Evolutionary conservation across 2,113 vertebrate genomes (phyloP).

Genomic region (Pelobates fuscus): DNA sequence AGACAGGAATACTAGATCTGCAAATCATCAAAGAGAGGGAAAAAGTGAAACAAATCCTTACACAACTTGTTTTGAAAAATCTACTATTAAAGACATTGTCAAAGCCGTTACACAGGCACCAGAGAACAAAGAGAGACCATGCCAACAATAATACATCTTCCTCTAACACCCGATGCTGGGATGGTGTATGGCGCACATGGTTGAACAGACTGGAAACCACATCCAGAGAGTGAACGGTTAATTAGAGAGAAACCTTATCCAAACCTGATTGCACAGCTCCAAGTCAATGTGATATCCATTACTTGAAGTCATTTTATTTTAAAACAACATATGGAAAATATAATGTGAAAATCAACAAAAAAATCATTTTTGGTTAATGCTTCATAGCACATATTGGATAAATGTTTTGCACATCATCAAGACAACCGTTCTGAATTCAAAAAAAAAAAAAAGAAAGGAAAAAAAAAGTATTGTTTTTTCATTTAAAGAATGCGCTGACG

Average conservation of each 20-base stretch:
- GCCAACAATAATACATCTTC: slow-evolving; percentile 57
- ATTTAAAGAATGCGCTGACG: slow-evolving; percentile 23
- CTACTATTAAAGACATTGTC: slow-evolving; percentile 54
- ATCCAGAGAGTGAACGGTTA: neutral
- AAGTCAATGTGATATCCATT: slow-evolving; percentile 34
- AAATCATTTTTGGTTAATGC: slow-evolving; percentile 37
- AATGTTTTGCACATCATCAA: neutral
- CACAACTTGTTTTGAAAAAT: slow-evolving; percentile 57
- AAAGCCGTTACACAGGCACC: slow-evolving; percentile 51
- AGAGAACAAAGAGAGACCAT: slow-evolving; percentile 58
- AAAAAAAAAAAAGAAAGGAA: too few species aligned
- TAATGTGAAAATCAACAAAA: slow-evolving; percentile 24
- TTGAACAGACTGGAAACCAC: neutral
- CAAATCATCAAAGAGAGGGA: slow-evolving; percentile 66
- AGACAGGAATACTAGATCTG: slow-evolving; percentile 59
- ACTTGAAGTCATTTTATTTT: slow-evolving; percentile 26
- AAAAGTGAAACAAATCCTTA: slow-evolving; percentile 53
- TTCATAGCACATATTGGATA: slow-evolving; percentile 8
- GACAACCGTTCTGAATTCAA: neutral
- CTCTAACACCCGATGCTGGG: slow-evolving; percentile 23
- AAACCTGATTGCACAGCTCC: slow-evolving; percentile 30
- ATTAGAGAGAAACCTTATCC: neutral
- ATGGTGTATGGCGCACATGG: neutral
- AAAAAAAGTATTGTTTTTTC: neutral
- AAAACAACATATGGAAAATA: slow-evolving; percentile 21